phyloP scores from a whole-genome alignment of 2,888 invertebrate species.

The Eupeodes luniger region DNA sequence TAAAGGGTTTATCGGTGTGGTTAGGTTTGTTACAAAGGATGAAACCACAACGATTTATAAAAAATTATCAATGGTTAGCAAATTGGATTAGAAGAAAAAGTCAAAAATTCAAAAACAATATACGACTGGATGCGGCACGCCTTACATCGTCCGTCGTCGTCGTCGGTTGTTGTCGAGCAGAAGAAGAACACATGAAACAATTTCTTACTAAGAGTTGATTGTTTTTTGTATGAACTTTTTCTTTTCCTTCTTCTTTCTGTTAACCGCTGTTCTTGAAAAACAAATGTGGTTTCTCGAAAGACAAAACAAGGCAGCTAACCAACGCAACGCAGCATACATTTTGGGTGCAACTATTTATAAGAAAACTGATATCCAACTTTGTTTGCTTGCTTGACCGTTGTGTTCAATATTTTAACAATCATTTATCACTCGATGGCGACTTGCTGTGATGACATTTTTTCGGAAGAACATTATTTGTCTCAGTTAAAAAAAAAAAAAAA shows the following conservation, averaged over 20 bases:
- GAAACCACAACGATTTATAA: constrained; percentile 60
- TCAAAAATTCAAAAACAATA: constrained; percentile 64
- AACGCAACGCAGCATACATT: constrained; percentile 1
- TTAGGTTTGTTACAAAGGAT: constrained; percentile 60
- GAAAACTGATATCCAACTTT: constrained; percentile 40
- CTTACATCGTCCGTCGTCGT: constrained; percentile 4
- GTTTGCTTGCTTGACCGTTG: constrained; percentile 41
- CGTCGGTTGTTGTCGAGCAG: too few species aligned
- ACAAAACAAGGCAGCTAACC: not conserved
- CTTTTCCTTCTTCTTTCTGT: not conserved
- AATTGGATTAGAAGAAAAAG: constrained; percentile 73
- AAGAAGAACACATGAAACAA: constrained; percentile 51
- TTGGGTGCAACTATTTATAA: constrained; percentile 32
- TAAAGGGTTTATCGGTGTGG: constrained; percentile 62
- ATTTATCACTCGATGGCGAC: constrained; percentile 69
- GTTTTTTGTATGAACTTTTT: constrained; percentile 34
- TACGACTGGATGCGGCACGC: constrained; percentile 44
- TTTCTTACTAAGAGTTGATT: constrained; percentile 47
- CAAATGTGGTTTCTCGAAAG: constrained; percentile 27
- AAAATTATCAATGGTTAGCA: constrained; percentile 69
- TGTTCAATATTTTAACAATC: constrained; percentile 58
- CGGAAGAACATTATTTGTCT: constrained; percentile 57
- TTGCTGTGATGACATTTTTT: constrained; percentile 72
- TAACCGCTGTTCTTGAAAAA: not conserved
- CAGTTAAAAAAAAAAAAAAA: not conserved